Base-by-base conservation (phyloP, 1,140 invertebrate genomes). In the Apis florea region DNA sequence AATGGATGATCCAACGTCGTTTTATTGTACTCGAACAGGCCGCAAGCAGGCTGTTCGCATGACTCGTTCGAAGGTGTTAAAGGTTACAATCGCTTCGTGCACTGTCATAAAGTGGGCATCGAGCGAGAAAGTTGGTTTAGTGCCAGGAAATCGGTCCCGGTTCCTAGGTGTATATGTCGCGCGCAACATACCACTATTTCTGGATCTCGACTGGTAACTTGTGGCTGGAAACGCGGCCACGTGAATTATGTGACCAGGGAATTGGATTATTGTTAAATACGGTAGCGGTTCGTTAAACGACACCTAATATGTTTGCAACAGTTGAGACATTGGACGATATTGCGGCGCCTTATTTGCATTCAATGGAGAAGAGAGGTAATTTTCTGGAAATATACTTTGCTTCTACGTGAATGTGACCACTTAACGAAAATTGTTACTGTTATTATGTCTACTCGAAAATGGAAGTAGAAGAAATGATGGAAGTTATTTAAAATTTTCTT, bases 71-170 rank as follows among this genome's bases (percentile, higher is more conserved):
- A 76, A n/a, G 26, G 72, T 76, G 79, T 68, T 59, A 76, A 68
- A 68, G 72, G 72, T 68, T 82, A 82, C 64, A 58, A 79, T 61
- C 69, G 69, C 70, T 53, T 71, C 74, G 76, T 54, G 51, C 31
- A 59, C 79, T 66, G 76, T 86, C 85, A 76, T n/a, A 74, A 75
- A 88, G 85, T 78, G 79, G 73, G 81, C 79, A 88, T 91, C 89
- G 83, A 81, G 82, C 68, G 86, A 88, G 86, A 89, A 88, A 84
- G 87, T 90, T 92, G 91, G 89, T 91, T 89, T 86, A 86, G 77
- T 91, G 91, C 90, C 90, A 92, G 88, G 70, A 84, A 77, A 81
- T 31, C 84, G 13, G 24, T 0, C 85, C 90, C 85, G 88, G 81
- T 83, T 85, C 21, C 83, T 88, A 86, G 68, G 89, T 71, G 87